Base-by-base conservation (phyloP, 1,140 invertebrate genomes). In the Listronotus bonariensis region DNA sequence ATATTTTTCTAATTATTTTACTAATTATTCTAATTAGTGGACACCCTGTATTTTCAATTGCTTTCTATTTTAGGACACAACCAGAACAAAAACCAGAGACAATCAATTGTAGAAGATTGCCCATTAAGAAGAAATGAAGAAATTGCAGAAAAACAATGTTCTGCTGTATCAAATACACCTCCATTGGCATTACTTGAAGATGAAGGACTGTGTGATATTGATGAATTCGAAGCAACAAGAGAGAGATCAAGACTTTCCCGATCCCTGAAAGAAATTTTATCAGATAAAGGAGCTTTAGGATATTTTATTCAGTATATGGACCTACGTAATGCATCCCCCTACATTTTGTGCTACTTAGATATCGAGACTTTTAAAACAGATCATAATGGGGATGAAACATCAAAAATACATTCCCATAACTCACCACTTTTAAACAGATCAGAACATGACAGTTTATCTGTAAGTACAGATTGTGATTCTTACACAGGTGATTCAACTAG, bases 301-400 rank as follows among this genome's bases (percentile, higher is more conserved):
- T 89, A 88, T 72, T 90, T 91, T 72, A 85, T 91, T 32, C 87
- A 91, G 66, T 92, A 84, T 75, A 82, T 92, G 81, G 88, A 91
- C 32, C 80, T 83, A 0, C 79, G 80, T 20, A 84, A 85, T 64
- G 80, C 77, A 2, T 72, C 85, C 12, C 68, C 80, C 2, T 78
- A 87, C 8, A 84, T 91, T 2, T 86, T 86, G 74, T 91, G 90
- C 76, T 92, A 87, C 85, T 73, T 90, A 57, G 89, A 91, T 75
- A 85, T 88, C 12, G 87, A 90, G 67, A 88, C 86, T 72, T 85
- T 91, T 48, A 80, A 81, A 65, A 58, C 46, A 12, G 67, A 72
- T 9, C 38, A 38, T 10, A 40, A n/a, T 48, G 18, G 14, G 17
- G 17, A 48, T 26, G 38, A 40, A 20, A 32, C 55, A 48, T 7